Conservation (phyloP, 2,797 vertebrate genomes). For the Squalus acanthias region DNA sequence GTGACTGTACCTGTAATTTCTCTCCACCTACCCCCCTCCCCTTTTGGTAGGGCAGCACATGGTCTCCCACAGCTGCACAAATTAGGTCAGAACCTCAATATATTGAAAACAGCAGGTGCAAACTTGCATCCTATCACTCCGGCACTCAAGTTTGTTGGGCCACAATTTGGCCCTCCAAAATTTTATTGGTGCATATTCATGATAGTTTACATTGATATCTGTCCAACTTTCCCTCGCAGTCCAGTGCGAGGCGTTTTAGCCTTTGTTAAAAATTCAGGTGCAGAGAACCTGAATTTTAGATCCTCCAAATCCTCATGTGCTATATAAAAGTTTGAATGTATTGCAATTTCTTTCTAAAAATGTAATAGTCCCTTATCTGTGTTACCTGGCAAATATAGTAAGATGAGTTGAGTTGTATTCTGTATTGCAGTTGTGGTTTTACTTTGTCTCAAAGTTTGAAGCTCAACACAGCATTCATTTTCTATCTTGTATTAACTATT, state of each 20-base stretch:
- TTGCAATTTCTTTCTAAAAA: not conserved
- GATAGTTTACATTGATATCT: not conserved
- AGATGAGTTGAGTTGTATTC: not conserved
- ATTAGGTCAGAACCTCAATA: not conserved
- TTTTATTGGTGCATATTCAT: not conserved
- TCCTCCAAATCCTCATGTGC: not conserved
- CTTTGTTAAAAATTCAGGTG: not conserved
- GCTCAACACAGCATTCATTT: not conserved
- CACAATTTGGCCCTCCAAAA: too few species aligned
- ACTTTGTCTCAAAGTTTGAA: not conserved
- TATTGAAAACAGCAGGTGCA: not conserved
- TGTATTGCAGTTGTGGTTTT: not conserved
- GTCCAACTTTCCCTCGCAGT: not conserved
- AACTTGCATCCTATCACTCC: not conserved
- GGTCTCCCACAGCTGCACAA: not conserved
- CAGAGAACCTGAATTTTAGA: not conserved
- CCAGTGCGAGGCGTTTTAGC: not conserved
- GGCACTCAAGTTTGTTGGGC: too few species aligned
- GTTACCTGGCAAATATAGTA: not conserved
- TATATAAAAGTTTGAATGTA: not conserved
- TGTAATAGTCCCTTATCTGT: not conserved
- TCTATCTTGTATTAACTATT: not conserved
- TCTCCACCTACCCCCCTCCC: not conserved
- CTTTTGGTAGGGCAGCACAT: not conserved
- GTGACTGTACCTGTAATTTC: not conserved